These are phyloP conservation scores for Marmota monax DNA, from an alignment of 2,113 vertebrate genomes.

Conservation along the genomic window DNA sequence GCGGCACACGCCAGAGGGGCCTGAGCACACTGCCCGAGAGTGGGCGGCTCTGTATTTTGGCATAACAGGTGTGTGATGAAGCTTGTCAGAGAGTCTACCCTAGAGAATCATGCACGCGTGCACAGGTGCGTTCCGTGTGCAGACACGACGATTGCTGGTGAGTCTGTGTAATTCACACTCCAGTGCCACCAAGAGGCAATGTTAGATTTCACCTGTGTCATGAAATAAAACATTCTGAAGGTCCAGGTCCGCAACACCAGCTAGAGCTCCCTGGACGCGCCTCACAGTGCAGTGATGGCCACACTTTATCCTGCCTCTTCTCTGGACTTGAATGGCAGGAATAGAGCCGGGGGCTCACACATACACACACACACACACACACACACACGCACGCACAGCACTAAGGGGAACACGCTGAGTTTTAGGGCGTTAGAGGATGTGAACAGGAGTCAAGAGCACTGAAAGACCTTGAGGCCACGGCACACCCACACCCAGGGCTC, in stretches of 20 bases:
- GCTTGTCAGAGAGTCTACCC: neutral
- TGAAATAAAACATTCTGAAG: neutral
- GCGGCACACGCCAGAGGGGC: neutral
- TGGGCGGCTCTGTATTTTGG: neutral
- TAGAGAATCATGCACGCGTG: neutral
- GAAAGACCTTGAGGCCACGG: no score
- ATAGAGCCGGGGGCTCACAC: neutral
- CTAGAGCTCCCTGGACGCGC: neutral
- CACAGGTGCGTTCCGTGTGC: neutral
- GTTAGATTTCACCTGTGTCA: constrained; percentile 7
- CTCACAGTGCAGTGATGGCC: no score
- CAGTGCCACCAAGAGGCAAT: neutral
- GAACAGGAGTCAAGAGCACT: no score
- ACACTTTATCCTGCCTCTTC: neutral
- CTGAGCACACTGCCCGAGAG: neutral
- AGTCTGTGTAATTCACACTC: constrained; percentile 18
- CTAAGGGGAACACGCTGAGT: no score
- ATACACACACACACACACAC: no score
- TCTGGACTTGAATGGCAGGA: neutral
- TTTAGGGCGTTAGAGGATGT: no score
- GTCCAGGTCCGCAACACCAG: neutral
- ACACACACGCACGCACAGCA: no score
- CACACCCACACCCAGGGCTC: no score
- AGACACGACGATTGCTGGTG: neutral
- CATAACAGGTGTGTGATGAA: neutral